Evolutionary conservation across 2,113 vertebrate genomes (phyloP).

Genomic region (Psophia crepitans): DNA sequence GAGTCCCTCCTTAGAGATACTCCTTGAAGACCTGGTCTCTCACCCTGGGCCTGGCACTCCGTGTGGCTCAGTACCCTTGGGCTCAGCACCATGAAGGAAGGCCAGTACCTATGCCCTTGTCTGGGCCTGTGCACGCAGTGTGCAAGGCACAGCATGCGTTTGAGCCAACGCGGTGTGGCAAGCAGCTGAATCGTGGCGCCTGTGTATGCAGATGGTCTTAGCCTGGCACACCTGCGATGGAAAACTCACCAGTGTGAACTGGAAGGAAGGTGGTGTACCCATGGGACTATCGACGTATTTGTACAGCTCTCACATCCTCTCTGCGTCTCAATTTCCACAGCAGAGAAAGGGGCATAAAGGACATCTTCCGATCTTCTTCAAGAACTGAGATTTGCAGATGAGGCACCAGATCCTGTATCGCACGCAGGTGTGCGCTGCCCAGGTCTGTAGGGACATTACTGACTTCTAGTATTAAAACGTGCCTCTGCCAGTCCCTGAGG

Average conservation of each 20-base stretch:
- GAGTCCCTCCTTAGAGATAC: not conserved
- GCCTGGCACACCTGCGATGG: not conserved
- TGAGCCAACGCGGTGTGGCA: not conserved
- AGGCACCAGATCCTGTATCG: not conserved
- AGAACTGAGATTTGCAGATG: not conserved
- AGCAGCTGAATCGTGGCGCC: not conserved
- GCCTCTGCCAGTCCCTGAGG: not conserved
- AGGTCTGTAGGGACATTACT: not conserved
- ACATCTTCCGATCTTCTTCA: not conserved
- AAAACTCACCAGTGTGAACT: not conserved
- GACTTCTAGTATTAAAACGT: not conserved
- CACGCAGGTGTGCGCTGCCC: not conserved
- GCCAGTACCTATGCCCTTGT: not conserved
- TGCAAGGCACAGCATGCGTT: not conserved
- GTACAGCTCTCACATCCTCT: slow-evolving; percentile 8
- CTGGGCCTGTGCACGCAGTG: not conserved
- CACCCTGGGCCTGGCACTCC: not conserved
- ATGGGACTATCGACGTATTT: fast-evolving
- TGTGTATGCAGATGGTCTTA: not conserved
- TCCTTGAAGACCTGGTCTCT: not conserved
- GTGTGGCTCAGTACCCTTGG: not conserved
- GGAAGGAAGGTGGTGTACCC: not conserved
- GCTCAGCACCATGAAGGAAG: not conserved
- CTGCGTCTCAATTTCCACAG: not conserved
- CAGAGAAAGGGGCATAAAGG: not conserved